Conservation (phyloP, 2,888 invertebrate species). For the Candidula unifasciata region DNA sequence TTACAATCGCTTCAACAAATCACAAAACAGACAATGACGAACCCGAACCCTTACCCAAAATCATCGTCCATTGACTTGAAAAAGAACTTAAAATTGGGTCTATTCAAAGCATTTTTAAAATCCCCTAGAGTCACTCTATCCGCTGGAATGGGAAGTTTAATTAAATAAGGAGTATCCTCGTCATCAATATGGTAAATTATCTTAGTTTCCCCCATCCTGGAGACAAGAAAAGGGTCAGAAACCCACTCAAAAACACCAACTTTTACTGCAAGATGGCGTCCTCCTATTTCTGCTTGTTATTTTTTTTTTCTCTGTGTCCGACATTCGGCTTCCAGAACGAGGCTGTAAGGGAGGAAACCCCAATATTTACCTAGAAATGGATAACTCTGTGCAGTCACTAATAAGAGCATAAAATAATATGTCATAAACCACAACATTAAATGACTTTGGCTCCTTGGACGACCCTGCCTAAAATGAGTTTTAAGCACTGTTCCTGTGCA, state of each 20-base stretch:
- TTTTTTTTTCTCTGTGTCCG: conserved; percentile 59
- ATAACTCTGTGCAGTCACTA: background rate
- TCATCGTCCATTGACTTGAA: conserved; percentile 99
- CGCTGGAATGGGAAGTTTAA: conserved; percentile 96
- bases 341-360: conserved; percentile 45
- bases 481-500: too few relatives aligned
- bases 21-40: too few relatives aligned
- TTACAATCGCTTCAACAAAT: too few relatives aligned
- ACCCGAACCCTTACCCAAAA: conserved; percentile 95
- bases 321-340: conserved; percentile 61
- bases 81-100: conserved; percentile 97
- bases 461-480: too few relatives aligned
- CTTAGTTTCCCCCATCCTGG: conserved; percentile 91
- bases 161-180: conserved; percentile 99
- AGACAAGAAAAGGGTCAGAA: conserved; percentile 55
- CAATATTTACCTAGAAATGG: background rate
- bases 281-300: conserved; percentile 61
- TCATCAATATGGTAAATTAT: conserved; percentile 99
- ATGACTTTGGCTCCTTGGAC: background rate
- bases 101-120: conserved; percentile 97
- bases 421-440: background rate
- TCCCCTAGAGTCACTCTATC: conserved; percentile 97
- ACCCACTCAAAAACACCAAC: conserved; percentile 60
- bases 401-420: background rate
- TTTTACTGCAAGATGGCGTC: conserved; percentile 74